These are phyloP conservation scores for Drosophila setosimentum DNA, from an alignment of 2,888 invertebrate species.

Conservation along the genomic window DNA sequence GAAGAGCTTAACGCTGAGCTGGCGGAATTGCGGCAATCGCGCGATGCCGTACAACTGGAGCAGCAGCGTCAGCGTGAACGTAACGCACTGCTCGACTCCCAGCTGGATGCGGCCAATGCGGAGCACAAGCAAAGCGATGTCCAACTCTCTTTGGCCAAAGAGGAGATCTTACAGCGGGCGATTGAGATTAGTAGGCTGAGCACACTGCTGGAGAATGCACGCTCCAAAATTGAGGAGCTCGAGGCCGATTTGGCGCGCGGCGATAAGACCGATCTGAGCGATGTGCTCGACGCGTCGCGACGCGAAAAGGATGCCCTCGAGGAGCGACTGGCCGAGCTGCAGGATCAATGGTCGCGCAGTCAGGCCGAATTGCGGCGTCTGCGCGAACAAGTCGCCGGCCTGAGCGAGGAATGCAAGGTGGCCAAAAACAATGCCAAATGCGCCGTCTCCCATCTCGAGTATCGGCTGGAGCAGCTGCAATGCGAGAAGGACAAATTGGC, in stretches of 20 bases:
- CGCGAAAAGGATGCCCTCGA: slow-evolving; percentile 91
- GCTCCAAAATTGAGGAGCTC: slow-evolving; percentile 91
- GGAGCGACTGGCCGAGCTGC: slow-evolving; percentile 88
- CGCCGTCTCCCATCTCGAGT: slow-evolving; percentile 93
- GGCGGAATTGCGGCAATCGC: slow-evolving; percentile 87
- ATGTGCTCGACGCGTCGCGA: slow-evolving; percentile 88
- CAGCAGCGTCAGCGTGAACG: slow-evolving; percentile 90
- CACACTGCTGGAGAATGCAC: slow-evolving; percentile 93
- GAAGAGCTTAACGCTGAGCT: slow-evolving; percentile 91
- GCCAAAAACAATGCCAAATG: slow-evolving; percentile 95
- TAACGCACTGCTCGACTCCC: slow-evolving; percentile 89
- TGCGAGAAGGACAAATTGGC: slow-evolving; percentile 90
- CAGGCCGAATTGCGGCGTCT: slow-evolving; percentile 89
- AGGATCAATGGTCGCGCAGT: slow-evolving; percentile 89
- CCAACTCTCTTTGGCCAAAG: slow-evolving; percentile 90
- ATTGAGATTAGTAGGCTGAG: slow-evolving; percentile 92
- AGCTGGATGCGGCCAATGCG: slow-evolving; percentile 90
- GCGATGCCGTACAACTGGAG: slow-evolving; percentile 88
- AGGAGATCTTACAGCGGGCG: slow-evolving; percentile 90
- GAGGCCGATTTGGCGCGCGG: slow-evolving; percentile 89
- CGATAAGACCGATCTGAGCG: slow-evolving; percentile 90
- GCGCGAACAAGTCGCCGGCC: slow-evolving; percentile 88
- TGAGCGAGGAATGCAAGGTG: slow-evolving; percentile 91
- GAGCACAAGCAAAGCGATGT: slow-evolving; percentile 91
- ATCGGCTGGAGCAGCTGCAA: slow-evolving; percentile 90